Conservation (phyloP, 1,140 invertebrate genomes). For the Argopecten irradians region DNA sequence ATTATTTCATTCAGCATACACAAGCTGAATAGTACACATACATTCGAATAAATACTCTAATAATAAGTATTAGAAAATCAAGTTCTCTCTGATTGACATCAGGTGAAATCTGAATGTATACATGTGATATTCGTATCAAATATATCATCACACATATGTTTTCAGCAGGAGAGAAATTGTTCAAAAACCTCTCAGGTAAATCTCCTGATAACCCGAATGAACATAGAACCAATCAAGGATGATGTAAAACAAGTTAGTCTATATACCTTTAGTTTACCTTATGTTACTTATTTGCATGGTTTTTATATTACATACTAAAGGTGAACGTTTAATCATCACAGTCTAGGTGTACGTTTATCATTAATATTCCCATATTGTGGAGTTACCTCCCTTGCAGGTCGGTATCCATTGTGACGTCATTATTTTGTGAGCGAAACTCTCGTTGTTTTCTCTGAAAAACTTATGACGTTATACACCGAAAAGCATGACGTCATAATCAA, state of each 20-base stretch:
- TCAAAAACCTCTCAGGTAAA: neutral
- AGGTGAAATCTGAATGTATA: neutral
- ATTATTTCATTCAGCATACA: too few relatives aligned
- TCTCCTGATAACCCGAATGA: neutral
- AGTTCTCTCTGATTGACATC: neutral
- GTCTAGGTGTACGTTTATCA: neutral
- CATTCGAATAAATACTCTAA: too few relatives aligned
- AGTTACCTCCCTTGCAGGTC: too few relatives aligned
- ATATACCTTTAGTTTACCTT: neutral
- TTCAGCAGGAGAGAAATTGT: neutral
- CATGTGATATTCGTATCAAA: neutral
- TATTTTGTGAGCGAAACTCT: too few relatives aligned
- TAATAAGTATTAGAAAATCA: too few relatives aligned
- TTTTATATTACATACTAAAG: neutral
- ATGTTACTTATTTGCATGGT: neutral
- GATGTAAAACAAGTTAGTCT: slow-evolving; percentile 14
- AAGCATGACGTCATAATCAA: too few relatives aligned
- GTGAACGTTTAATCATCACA: neutral
- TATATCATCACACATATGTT: neutral
- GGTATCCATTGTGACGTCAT: too few relatives aligned
- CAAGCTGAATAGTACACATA: too few relatives aligned
- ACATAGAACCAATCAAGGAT: neutral
- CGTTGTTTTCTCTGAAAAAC: too few relatives aligned
- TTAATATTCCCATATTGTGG: too few relatives aligned
- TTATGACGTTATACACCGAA: too few relatives aligned